phyloP scores from a whole-genome alignment of 2,113 vertebrate genomes.

The Pongo abelii region DNA sequence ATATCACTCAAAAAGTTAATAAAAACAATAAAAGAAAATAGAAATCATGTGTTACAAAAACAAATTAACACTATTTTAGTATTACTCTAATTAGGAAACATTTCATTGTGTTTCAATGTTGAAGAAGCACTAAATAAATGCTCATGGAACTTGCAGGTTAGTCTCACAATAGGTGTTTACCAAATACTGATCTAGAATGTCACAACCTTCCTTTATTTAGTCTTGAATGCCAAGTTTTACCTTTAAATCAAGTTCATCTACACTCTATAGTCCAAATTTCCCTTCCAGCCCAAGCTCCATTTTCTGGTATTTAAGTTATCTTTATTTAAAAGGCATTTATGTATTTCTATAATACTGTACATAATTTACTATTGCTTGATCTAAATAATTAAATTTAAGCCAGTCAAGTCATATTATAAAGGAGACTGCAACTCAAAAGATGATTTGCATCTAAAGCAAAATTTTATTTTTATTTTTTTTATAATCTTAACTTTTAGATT shows the following conservation, averaged over 20 bases:
- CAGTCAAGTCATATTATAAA: background rate
- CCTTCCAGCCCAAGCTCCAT: background rate
- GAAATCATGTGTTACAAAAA: background rate
- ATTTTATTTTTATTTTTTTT: background rate
- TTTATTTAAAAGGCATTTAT: background rate
- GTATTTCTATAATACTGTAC: background rate
- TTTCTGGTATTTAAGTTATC: background rate
- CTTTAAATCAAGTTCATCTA: background rate
- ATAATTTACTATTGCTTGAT: background rate
- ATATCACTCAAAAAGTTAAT: background rate
- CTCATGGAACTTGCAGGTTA: background rate
- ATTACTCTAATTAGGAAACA: background rate
- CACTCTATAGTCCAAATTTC: background rate
- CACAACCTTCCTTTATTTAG: background rate
- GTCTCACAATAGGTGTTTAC: background rate
- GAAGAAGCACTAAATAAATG: background rate
- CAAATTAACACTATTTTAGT: background rate
- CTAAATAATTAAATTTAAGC: conserved; percentile 7
- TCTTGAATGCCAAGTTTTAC: background rate
- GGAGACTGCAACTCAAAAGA: background rate
- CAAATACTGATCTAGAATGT: background rate
- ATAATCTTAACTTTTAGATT: no score
- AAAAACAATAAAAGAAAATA: background rate
- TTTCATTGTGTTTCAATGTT: conserved; percentile 33
- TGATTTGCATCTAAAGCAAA: background rate